Percentiles rank a stretch among this genome's conserved stretches.
Conservation (phyloP, 2,888 invertebrate species). For the Melikaiella ostensackeni region DNA sequence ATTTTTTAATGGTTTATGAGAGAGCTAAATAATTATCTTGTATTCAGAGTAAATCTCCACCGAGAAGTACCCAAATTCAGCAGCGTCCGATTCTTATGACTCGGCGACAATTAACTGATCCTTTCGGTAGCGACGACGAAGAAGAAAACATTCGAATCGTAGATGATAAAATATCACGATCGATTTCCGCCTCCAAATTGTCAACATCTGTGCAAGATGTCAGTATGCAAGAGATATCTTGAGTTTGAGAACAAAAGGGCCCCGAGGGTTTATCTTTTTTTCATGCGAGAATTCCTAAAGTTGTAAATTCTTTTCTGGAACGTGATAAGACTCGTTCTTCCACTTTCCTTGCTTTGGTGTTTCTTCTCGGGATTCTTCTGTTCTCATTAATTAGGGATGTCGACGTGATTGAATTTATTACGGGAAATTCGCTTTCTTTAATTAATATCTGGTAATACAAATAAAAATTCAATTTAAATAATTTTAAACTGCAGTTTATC, state of each 20-base stretch:
- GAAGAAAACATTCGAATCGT: slow-evolving; percentile 74
- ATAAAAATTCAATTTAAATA: neutral
- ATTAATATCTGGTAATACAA: neutral
- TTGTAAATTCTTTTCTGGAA: slow-evolving; percentile 8
- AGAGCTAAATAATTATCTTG: slow-evolving; percentile 38
- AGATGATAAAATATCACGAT: slow-evolving; percentile 73
- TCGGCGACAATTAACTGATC: slow-evolving; percentile 90
- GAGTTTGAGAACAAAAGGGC: slow-evolving; percentile 38
- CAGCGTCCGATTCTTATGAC: slow-evolving; percentile 84
- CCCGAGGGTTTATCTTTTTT: slow-evolving; percentile 30
- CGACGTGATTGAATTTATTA: neutral
- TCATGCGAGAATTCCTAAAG: neutral
- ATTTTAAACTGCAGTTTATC: neutral
- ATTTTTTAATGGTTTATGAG: neutral
- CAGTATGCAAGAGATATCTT: slow-evolving; percentile 63
- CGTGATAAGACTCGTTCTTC: slow-evolving; percentile 22
- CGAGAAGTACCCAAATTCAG: slow-evolving; percentile 59
- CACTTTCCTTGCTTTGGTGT: neutral
- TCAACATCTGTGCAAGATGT: slow-evolving; percentile 74
- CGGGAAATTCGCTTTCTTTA: neutral
- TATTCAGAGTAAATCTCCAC: slow-evolving; percentile 76
- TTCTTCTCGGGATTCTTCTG: neutral
- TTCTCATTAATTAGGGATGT: slow-evolving; percentile 18
- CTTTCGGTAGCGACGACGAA: slow-evolving; percentile 93
- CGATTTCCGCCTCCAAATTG: slow-evolving; percentile 71